Evolutionary conservation across 2,113 vertebrate species (phyloP).

Genomic region (Stictonetta naevosa): DNA sequence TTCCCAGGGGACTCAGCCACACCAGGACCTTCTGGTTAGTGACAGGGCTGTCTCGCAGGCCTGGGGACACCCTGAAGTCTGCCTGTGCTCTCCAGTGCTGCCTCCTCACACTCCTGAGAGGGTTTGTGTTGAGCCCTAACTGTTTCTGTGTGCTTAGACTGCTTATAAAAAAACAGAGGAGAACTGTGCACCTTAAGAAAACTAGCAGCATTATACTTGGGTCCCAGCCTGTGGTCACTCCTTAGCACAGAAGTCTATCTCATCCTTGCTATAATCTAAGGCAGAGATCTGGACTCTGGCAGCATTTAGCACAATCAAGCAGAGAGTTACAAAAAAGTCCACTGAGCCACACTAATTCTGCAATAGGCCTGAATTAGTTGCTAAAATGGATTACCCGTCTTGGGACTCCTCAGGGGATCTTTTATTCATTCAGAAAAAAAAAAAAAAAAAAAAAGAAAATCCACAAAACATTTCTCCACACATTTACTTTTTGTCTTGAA

Average conservation of each 20-base stretch:
- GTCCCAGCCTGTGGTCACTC: neutral
- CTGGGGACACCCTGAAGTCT: neutral
- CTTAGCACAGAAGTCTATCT: neutral
- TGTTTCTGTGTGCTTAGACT: neutral
- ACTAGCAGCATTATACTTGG: neutral
- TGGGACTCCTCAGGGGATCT: neutral
- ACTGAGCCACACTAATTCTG: constrained; percentile 62
- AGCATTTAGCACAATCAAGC: neutral
- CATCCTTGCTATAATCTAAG: neutral
- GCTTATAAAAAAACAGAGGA: neutral
- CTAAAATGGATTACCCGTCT: neutral
- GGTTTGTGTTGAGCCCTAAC: neutral
- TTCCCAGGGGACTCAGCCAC: neutral
- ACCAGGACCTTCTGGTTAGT: neutral
- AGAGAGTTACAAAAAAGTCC: neutral
- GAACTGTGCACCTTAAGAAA: neutral
- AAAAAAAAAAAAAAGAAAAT: no score
- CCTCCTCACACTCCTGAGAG: neutral
- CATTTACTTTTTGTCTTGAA: neutral
- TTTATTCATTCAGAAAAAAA: no score
- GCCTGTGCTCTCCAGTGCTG: neutral
- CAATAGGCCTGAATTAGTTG: constrained; percentile 44
- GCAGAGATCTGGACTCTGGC: neutral
- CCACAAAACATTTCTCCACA: neutral
- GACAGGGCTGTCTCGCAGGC: neutral